Conservation (phyloP, 1,140 invertebrate genomes). For the Samia ricini region DNA sequence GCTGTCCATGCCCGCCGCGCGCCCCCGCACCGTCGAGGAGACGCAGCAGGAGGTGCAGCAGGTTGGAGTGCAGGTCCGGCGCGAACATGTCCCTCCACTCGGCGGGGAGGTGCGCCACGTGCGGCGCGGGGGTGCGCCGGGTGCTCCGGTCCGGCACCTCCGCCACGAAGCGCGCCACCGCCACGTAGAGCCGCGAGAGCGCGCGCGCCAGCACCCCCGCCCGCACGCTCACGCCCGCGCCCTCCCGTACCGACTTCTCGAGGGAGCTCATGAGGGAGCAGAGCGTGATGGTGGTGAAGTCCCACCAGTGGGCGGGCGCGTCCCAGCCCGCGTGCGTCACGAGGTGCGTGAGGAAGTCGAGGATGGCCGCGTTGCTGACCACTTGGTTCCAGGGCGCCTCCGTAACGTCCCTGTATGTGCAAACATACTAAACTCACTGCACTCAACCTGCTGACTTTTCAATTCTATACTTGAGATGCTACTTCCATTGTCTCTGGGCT, state of each 20-base stretch:
- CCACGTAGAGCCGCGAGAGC: slow-evolving; percentile 22
- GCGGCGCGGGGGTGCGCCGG: slow-evolving; percentile 21
- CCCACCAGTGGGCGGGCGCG: slow-evolving; percentile 37
- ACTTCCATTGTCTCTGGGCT: too few species aligned
- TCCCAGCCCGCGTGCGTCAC: slow-evolving; percentile 33
- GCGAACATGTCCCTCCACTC: slow-evolving; percentile 53
- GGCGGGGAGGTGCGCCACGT: slow-evolving; percentile 30
- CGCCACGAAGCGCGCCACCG: slow-evolving; percentile 24
- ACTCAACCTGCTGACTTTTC: too few species aligned
- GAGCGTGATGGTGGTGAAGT: slow-evolving; percentile 51
- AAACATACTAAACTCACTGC: too few species aligned
- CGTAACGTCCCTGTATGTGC: slow-evolving; percentile 28
- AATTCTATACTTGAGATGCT: too few species aligned
- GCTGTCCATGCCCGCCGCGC: slow-evolving; percentile 4
- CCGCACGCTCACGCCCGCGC: slow-evolving; percentile 11
- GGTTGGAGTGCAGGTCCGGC: slow-evolving; percentile 29
- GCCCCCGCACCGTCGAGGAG: slow-evolving; percentile 25
- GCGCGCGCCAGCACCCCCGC: slow-evolving; percentile 25
- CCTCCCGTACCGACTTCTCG: neutral
- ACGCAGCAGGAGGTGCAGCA: slow-evolving; percentile 22
- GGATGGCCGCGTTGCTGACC: slow-evolving; percentile 34
- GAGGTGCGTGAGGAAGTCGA: slow-evolving; percentile 25
- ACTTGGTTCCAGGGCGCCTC: slow-evolving; percentile 28
- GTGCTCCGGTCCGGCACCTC: slow-evolving; percentile 13
- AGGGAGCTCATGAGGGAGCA: slow-evolving; percentile 38